phyloP scores from a whole-genome alignment of 2,888 invertebrate species.

The Labia minor region DNA sequence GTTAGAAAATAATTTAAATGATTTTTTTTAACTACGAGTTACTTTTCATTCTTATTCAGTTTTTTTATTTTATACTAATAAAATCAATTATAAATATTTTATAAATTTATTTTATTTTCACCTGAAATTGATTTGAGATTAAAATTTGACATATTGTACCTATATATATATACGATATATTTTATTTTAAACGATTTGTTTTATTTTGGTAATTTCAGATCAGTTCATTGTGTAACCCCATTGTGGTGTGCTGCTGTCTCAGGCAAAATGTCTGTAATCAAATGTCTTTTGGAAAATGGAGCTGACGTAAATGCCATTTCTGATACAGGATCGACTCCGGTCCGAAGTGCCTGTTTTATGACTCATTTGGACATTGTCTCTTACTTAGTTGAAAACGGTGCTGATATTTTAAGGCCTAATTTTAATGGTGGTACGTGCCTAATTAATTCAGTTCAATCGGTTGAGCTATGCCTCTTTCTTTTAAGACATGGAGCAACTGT shows the following conservation, averaged over 20 bases:
- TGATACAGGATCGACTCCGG: conserved; percentile 80
- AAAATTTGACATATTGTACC: too few relatives aligned
- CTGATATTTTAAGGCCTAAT: conserved; percentile 74
- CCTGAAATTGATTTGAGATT: too few relatives aligned
- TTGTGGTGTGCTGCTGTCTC: conserved; percentile 88
- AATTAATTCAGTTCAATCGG: conserved; percentile 85
- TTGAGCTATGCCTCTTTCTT: conserved; percentile 65
- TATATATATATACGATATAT: too few relatives aligned
- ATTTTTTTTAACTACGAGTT: too few relatives aligned
- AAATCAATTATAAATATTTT: too few relatives aligned
- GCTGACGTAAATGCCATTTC: conserved; percentile 79
- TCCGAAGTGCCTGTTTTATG: conserved; percentile 88
- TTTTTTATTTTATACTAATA: too few relatives aligned
- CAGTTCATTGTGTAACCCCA: conserved; percentile 73
- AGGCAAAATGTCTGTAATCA: conserved; percentile 65
- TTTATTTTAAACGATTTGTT: too few relatives aligned
- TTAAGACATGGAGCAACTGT: conserved; percentile 70
- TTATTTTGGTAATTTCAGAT: conserved; percentile 35
- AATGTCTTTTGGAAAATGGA: conserved; percentile 64
- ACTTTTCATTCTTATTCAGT: too few relatives aligned
- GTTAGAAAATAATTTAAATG: too few relatives aligned
- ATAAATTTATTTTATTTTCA: too few relatives aligned
- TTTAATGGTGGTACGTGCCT: conserved; percentile 88
- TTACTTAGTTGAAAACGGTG: conserved; percentile 63
- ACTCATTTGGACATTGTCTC: conserved; percentile 71